phyloP scores from a whole-genome alignment of 1,140 invertebrate genomes.

The Chionoecetes opilio region DNA sequence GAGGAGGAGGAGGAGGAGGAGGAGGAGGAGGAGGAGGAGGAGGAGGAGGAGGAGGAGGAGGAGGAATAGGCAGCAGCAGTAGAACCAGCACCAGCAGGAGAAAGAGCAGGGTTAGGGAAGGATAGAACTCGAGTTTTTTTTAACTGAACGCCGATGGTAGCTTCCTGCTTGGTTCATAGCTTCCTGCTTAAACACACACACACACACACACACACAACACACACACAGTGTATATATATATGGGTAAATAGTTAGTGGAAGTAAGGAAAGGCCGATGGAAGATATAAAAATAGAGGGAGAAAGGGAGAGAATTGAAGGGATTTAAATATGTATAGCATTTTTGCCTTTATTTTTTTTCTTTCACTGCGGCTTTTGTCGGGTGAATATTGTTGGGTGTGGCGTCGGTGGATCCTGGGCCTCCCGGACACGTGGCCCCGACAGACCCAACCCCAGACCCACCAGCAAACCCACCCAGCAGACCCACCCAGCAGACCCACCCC shows the following conservation, averaged over 20 bases:
- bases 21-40: neutral
- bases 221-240: neutral
- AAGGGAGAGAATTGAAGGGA: neutral
- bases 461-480: too few species aligned
- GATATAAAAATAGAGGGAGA: slow-evolving; percentile 10
- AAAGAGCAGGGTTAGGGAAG: neutral
- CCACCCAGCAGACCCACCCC: neutral
- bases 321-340: slow-evolving; percentile 22
- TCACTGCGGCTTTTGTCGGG: neutral
- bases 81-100: neutral
- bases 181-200: neutral
- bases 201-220: too few species aligned
- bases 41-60: too few species aligned
- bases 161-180: neutral
- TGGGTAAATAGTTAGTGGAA: neutral
- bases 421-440: neutral
- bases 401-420: neutral
- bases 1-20: neutral
- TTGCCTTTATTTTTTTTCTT: neutral
- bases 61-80: too few species aligned
- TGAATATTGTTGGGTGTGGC: slow-evolving; percentile 28
- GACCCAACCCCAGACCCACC: too few species aligned
- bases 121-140: too few species aligned
- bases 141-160: neutral
- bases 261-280: neutral